Evolutionary conservation across 2,888 invertebrate genomes (phyloP).

Genomic region (Uropetala carovei): DNA sequence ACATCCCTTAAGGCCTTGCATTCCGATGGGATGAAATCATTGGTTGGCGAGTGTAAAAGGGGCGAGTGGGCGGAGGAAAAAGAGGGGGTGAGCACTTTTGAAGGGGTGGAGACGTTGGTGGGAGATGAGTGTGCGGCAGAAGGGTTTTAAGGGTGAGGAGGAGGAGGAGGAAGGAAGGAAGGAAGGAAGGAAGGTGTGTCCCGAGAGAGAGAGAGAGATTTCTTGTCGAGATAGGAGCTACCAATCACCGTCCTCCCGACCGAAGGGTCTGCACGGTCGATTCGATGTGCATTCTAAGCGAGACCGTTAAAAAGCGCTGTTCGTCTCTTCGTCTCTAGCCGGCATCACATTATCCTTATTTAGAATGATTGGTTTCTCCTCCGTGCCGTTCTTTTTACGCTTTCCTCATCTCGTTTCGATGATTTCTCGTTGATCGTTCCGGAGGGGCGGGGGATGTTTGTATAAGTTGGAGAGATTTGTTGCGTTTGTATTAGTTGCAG

Average conservation of each 20-base stretch:
- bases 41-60: background rate
- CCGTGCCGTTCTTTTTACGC: too few species aligned
- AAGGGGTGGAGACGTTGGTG: background rate
- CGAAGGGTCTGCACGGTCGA: background rate
- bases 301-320: background rate
- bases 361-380: background rate
- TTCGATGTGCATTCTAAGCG: background rate
- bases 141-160: too few species aligned
- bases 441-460: too few species aligned
- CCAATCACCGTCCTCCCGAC: background rate
- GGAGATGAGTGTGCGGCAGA: too few species aligned
- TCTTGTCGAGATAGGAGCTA: background rate
- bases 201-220: background rate
- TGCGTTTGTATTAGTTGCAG: too few species aligned
- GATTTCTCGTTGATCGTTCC: too few species aligned
- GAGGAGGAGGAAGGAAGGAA: too few species aligned
- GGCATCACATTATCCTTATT: background rate
- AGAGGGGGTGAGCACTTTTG: background rate
- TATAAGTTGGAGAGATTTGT: too few species aligned
- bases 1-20: background rate
- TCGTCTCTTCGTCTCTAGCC: background rate
- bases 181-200: too few species aligned
- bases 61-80: background rate
- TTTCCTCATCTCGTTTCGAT: too few species aligned
- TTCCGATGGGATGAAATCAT: background rate